These are phyloP conservation scores for Fringilla coelebs DNA, from an alignment of 2,797 vertebrate species.

Conservation along the genomic window DNA sequence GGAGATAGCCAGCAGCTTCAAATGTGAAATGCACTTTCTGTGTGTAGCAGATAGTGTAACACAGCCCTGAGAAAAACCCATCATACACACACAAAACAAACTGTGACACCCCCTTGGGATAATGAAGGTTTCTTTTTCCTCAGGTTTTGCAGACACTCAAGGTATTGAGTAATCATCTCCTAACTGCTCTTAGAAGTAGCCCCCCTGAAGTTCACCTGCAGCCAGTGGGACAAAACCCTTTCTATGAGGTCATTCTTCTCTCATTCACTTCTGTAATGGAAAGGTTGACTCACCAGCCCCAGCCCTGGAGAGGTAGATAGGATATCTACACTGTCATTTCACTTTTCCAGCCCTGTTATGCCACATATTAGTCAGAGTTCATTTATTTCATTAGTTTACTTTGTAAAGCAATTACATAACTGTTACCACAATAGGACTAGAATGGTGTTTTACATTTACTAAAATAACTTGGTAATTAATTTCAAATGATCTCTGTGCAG, in stretches of 20 bases:
- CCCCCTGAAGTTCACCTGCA: background rate
- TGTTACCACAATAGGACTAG: slow-evolving; percentile 45
- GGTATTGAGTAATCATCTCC: background rate
- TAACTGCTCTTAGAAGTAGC: background rate
- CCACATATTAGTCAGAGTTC: slow-evolving; percentile 45
- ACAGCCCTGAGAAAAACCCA: background rate
- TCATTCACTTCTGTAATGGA: background rate
- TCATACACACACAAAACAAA: background rate
- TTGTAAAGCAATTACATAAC: slow-evolving; percentile 52
- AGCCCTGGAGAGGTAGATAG: background rate
- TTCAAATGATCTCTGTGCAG: slow-evolving; percentile 59
- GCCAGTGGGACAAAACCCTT: background rate
- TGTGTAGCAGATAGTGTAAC: background rate
- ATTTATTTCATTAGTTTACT: slow-evolving; percentile 65
- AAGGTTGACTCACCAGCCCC: background rate
- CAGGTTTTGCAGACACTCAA: background rate
- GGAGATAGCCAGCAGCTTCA: background rate
- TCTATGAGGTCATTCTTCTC: background rate
- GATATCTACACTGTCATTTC: background rate
- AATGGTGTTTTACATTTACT: slow-evolving; percentile 55
- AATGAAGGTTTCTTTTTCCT: background rate
- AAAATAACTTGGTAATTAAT: slow-evolving; percentile 64
- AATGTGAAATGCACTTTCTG: background rate
- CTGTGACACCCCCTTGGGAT: background rate
- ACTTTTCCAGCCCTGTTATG: background rate